Conservation (phyloP, 2,797 vertebrate species). For the Amphiprion clarkii region DNA sequence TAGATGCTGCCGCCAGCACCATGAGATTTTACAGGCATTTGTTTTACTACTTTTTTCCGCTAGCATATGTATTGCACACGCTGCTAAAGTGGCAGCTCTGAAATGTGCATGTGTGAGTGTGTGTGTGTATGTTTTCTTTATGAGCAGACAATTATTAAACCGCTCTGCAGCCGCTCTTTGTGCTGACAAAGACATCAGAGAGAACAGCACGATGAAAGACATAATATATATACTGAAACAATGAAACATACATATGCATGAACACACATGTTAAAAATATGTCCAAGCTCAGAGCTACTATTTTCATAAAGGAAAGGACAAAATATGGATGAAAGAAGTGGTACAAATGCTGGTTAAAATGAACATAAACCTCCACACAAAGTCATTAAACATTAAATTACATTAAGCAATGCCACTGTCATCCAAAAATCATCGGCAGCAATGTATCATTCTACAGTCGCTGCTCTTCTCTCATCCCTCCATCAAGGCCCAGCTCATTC, state of each 20-base stretch:
- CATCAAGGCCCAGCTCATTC: conserved; percentile 23
- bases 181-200: conserved; percentile 56
- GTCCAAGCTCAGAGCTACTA: not conserved
- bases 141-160: conserved; percentile 59
- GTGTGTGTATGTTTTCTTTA: conserved; percentile 49
- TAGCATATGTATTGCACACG: conserved; percentile 53
- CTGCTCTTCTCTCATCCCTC: conserved; percentile 8
- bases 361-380: not conserved
- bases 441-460: not conserved
- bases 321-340: not conserved
- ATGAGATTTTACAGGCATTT: conserved; percentile 62
- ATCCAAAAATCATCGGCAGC: not conserved
- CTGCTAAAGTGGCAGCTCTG: conserved; percentile 44
- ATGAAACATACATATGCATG: not conserved
- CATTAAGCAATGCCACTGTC: not conserved
- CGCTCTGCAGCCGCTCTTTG: conserved; percentile 24
- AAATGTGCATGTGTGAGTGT: conserved; percentile 10
- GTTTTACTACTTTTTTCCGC: conserved; percentile 76
- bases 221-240: not conserved
- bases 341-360: not conserved
- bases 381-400: not conserved
- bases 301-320: not conserved
- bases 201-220: not conserved
- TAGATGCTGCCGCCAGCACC: conserved; percentile 46
- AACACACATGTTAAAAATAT: not conserved